Conservation (phyloP, 2,113 vertebrate genomes). For the Cyprinodon brontotheroides region DNA sequence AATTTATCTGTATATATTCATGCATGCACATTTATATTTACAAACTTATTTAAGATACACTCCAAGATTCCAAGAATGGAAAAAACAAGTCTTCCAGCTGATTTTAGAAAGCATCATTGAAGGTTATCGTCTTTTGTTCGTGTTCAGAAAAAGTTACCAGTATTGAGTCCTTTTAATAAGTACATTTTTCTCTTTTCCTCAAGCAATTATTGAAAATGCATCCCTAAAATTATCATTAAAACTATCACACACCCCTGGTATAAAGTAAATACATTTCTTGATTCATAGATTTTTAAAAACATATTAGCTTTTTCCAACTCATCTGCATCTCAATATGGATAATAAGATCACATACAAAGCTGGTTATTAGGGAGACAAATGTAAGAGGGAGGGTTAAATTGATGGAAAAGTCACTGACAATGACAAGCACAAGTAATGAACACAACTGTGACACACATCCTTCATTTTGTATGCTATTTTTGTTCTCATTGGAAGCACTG, state of each 20-base stretch:
- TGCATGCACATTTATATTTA: background rate
- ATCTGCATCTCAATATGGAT: constrained; percentile 17
- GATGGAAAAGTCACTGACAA: constrained; percentile 57
- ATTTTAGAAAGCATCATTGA: background rate
- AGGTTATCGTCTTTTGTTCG: background rate
- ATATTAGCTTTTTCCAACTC: background rate
- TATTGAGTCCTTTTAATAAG: background rate
- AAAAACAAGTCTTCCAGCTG: background rate
- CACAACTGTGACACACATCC: constrained; percentile 35
- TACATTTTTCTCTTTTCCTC: background rate
- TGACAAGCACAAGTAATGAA: constrained; percentile 56
- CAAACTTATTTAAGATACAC: background rate
- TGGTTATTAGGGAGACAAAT: constrained; percentile 34
- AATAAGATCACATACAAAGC: constrained; percentile 26
- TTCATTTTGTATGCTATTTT: constrained; percentile 42
- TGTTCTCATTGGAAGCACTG: constrained; percentile 23
- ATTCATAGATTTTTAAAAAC: background rate
- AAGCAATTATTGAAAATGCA: background rate
- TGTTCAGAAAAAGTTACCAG: background rate
- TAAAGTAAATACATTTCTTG: background rate
- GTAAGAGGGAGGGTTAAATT: constrained; percentile 36
- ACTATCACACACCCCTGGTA: background rate
- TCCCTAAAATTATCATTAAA: background rate
- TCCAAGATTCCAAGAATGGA: background rate
- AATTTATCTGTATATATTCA: too few species aligned